Conservation (phyloP, 1,140 invertebrate species). For the Copidosoma floridanum region DNA sequence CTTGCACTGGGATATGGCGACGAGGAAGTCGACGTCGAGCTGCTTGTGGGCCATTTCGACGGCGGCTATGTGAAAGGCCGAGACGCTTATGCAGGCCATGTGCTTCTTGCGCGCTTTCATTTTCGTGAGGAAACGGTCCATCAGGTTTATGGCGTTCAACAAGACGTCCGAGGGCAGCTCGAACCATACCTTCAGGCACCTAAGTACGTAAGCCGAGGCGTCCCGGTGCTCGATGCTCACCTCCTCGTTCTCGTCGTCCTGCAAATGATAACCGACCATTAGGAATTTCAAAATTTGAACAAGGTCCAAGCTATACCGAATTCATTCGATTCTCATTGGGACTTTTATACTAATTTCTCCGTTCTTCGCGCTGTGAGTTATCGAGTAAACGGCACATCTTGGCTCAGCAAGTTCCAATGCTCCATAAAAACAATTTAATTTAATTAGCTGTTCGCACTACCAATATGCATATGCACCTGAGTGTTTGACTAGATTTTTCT, state of each 20-base stretch:
- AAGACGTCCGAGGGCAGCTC: slow-evolving; percentile 75
- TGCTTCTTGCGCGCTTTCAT: slow-evolving; percentile 71
- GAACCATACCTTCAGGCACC: slow-evolving; percentile 80
- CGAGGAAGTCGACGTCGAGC: slow-evolving; percentile 50
- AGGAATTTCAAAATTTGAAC: too few species aligned
- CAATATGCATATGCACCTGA: too few species aligned
- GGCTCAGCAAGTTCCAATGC: too few species aligned
- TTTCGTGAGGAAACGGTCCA: slow-evolving; percentile 73
- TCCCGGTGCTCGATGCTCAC: slow-evolving; percentile 72
- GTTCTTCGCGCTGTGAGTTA: too few species aligned
- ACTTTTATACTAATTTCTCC: too few species aligned
- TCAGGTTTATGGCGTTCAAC: slow-evolving; percentile 72
- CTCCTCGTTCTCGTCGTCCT: slow-evolving; percentile 66
- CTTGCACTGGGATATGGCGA: slow-evolving; percentile 68
- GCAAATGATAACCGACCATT: too few species aligned
- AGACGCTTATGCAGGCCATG: slow-evolving; percentile 70
- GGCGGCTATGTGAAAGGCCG: slow-evolving; percentile 67
- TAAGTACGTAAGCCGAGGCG: slow-evolving; percentile 73
- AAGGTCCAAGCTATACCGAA: too few species aligned
- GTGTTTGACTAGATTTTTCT: too few species aligned
- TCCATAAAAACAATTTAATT: too few species aligned
- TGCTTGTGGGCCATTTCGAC: slow-evolving; percentile 50
- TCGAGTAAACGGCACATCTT: too few species aligned
- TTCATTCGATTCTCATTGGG: too few species aligned
- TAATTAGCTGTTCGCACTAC: too few species aligned